These are phyloP conservation scores for Albula goreensis DNA, from an alignment of 2,113 vertebrate species.

Conservation along the genomic window DNA sequence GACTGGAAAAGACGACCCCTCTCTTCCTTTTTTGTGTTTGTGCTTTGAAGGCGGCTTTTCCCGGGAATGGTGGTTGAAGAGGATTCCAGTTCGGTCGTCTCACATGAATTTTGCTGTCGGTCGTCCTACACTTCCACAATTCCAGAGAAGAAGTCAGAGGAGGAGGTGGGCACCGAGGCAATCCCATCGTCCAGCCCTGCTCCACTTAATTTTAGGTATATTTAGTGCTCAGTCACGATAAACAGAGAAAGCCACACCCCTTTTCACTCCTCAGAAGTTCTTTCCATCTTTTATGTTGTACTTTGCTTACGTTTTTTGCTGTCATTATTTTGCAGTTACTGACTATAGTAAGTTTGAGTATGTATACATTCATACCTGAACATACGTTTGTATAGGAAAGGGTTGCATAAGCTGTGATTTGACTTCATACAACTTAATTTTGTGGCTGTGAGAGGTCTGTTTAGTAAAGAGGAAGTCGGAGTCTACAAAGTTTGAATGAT, in stretches of 20 bases:
- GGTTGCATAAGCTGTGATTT: not conserved
- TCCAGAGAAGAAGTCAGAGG: conserved; percentile 66
- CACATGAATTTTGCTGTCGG: conserved; percentile 71
- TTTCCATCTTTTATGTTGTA: not conserved
- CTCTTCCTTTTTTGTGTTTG: conserved; percentile 26
- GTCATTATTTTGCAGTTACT: not conserved
- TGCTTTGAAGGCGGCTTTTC: conserved; percentile 70
- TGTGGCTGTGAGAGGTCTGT: not conserved
- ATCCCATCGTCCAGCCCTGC: conserved; percentile 46
- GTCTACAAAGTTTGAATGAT: no score
- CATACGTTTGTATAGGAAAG: not conserved
- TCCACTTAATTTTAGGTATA: not conserved
- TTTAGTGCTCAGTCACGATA: not conserved
- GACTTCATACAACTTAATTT: not conserved
- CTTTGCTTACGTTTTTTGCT: not conserved
- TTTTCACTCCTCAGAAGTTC: not conserved
- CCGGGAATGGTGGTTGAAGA: conserved; percentile 78
- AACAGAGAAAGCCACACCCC: not conserved
- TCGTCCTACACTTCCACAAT: conserved; percentile 71
- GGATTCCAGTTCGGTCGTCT: conserved; percentile 69
- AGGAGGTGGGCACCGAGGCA: conserved; percentile 59
- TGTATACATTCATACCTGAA: no score
- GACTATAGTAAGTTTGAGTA: no score
- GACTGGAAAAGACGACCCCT: not conserved
- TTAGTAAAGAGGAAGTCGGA: not conserved